Evolutionary conservation across 2,888 invertebrate species (phyloP).

Genomic region (Drosophila peninsularis): DNA sequence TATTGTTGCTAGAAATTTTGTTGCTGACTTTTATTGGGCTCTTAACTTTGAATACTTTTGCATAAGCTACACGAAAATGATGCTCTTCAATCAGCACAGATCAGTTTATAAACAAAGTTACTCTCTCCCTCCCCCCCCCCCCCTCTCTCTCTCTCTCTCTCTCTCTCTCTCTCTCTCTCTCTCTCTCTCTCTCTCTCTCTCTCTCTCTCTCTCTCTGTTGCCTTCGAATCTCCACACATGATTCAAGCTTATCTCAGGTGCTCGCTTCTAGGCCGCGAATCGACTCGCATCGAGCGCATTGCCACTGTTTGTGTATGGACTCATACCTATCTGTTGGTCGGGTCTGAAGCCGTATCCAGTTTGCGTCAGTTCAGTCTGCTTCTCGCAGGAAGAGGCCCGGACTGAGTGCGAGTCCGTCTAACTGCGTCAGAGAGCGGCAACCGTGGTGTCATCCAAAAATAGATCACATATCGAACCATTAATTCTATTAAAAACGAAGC

Average conservation of each 20-base stretch:
- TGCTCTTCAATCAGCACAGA: not conserved
- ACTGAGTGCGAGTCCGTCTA: slow-evolving; percentile 16
- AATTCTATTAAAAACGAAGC: slow-evolving; percentile 40
- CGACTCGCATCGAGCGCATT: not conserved
- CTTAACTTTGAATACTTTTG: slow-evolving; percentile 21
- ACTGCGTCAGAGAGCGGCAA: slow-evolving; percentile 50
- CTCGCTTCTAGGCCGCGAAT: not conserved
- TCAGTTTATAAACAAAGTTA: not conserved
- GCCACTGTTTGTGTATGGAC: not conserved
- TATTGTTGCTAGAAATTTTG: slow-evolving; percentile 14
- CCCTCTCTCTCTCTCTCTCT: not conserved
- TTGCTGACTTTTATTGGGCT: slow-evolving; percentile 23
- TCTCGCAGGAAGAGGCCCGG: slow-evolving; percentile 8
- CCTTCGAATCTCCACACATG: not conserved
- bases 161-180: not conserved
- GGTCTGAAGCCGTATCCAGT: not conserved
- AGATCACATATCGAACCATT: slow-evolving; percentile 50
- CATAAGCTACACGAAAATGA: slow-evolving; percentile 12
- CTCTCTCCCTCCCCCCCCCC: not conserved
- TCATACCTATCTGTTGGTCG: slow-evolving; percentile 2
- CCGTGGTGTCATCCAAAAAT: slow-evolving; percentile 42
- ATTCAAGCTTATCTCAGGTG: not conserved
- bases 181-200: slow-evolving; percentile 1
- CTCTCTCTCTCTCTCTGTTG: not conserved
- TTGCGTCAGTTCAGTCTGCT: slow-evolving; percentile 21